These are phyloP conservation scores for Osmerus mordax DNA, from an alignment of 2,113 vertebrate species.

Conservation along the genomic window DNA sequence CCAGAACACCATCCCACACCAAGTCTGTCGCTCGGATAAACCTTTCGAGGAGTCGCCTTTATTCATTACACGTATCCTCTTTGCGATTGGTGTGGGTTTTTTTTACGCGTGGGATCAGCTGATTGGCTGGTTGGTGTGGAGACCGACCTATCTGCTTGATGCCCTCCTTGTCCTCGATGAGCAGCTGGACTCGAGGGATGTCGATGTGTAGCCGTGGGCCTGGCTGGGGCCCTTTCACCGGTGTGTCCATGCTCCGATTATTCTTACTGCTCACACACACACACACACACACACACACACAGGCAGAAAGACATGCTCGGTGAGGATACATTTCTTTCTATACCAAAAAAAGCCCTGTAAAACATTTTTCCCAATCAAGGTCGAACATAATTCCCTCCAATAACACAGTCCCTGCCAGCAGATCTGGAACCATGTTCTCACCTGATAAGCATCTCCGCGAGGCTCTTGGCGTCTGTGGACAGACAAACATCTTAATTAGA, in stretches of 20 bases:
- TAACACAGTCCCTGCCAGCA: neutral
- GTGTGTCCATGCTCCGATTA: slow-evolving; percentile 96
- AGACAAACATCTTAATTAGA: slow-evolving; percentile 38
- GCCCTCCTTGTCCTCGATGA: slow-evolving; percentile 98
- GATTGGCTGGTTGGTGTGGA: neutral
- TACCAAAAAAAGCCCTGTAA: neutral
- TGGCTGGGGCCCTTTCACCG: slow-evolving; percentile 94
- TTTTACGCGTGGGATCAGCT: neutral
- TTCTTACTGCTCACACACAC: slow-evolving; percentile 84
- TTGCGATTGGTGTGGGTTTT: too few relatives aligned
- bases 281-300: neutral
- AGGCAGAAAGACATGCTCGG: neutral
- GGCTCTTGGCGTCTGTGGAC: slow-evolving; percentile 91
- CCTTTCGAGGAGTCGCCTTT: too few relatives aligned
- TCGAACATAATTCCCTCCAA: neutral
- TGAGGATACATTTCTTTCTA: neutral
- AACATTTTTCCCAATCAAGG: neutral
- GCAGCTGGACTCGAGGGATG: slow-evolving; percentile 94
- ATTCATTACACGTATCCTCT: too few relatives aligned
- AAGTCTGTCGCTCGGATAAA: too few relatives aligned
- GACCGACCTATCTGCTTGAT: slow-evolving; percentile 94
- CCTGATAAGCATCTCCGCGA: slow-evolving; percentile 99
- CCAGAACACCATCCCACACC: too few relatives aligned
- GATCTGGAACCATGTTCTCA: slow-evolving; percentile 51
- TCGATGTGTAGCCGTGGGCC: slow-evolving; percentile 96